Percentiles rank a stretch among this genome's conserved stretches.
These are phyloP conservation scores for Astropecten irregularis DNA, from an alignment of 53 echinoderm and acorn worm species.

Conservation along the genomic window DNA sequence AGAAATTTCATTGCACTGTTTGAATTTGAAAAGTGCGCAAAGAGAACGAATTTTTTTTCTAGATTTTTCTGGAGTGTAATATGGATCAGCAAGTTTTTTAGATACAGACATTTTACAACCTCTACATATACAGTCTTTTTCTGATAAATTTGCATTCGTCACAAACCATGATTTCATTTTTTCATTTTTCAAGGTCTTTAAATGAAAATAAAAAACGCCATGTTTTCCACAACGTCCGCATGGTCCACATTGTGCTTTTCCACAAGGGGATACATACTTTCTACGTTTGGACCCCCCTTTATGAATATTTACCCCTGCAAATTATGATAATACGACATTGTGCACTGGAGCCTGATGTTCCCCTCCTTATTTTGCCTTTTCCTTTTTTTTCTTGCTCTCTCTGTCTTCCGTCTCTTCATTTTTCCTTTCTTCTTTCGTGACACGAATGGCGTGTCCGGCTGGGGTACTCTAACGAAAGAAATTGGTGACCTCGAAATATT, in stretches of 20 bases:
- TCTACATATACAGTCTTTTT: conserved; percentile 12
- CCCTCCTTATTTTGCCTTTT: not conserved
- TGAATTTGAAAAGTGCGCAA: not conserved
- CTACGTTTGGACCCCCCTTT: conserved; percentile 1
- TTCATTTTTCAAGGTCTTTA: conserved; percentile 6
- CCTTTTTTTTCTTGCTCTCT: not conserved
- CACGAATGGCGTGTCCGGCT: not conserved
- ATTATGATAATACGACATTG: not conserved
- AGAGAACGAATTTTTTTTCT: not conserved
- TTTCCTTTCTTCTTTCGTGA: not conserved
- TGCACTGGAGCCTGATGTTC: not conserved
- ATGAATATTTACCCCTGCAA: conserved; percentile 27
- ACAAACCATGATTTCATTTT: conserved; percentile 1
- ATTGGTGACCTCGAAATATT: too few relatives aligned
- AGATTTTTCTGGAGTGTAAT: conserved; percentile 32
- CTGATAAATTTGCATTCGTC: conserved; percentile 9
- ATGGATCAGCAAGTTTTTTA: not conserved
- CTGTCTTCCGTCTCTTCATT: not conserved
- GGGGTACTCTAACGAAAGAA: too few relatives aligned
- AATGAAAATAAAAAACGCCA: not conserved
- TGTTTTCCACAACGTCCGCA: not conserved
- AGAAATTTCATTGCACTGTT: not conserved
- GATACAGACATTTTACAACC: conserved; percentile 19
- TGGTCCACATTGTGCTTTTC: not conserved
- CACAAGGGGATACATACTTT: conserved; percentile 5